phyloP scores from a whole-genome alignment of 2,797 vertebrate species.

The Sylvia borin region DNA sequence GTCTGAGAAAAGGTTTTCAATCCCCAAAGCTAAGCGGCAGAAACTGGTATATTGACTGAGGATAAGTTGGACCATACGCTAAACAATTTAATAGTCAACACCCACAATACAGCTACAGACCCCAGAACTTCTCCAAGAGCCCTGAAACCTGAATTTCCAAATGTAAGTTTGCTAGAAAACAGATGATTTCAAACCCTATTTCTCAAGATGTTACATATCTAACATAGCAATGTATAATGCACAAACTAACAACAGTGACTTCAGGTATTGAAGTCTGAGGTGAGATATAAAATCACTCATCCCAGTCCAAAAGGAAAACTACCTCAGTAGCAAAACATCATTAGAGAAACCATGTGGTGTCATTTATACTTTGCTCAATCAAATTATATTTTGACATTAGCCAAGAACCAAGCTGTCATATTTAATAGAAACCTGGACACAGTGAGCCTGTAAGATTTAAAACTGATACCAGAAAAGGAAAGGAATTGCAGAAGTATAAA shows the following conservation, averaged over 20 bases:
- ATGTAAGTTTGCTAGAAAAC: not conserved
- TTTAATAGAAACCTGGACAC: not conserved
- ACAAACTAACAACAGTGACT: not conserved
- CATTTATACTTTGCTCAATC: not conserved
- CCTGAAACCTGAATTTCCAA: not conserved
- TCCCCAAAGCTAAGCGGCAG: not conserved
- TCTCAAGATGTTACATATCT: rapidly evolving
- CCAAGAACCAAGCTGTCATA: not conserved
- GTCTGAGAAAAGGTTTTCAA: not conserved
- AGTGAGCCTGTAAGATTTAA: not conserved
- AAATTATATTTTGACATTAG: not conserved
- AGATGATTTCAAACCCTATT: not conserved
- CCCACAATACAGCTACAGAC: not conserved
- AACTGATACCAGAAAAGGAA: not conserved
- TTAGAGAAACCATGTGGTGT: not conserved
- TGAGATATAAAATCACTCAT: not conserved
- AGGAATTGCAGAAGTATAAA: not conserved
- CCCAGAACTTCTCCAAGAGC: not conserved
- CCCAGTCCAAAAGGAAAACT: not conserved
- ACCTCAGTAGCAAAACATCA: not conserved
- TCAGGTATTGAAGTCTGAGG: not conserved
- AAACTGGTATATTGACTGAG: not conserved
- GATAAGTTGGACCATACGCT: not conserved
- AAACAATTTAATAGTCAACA: not conserved
- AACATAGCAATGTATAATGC: not conserved